These are phyloP conservation scores for Neopipo cinnamomea DNA, from an alignment of 2,113 vertebrate genomes.

Conservation along the genomic window DNA sequence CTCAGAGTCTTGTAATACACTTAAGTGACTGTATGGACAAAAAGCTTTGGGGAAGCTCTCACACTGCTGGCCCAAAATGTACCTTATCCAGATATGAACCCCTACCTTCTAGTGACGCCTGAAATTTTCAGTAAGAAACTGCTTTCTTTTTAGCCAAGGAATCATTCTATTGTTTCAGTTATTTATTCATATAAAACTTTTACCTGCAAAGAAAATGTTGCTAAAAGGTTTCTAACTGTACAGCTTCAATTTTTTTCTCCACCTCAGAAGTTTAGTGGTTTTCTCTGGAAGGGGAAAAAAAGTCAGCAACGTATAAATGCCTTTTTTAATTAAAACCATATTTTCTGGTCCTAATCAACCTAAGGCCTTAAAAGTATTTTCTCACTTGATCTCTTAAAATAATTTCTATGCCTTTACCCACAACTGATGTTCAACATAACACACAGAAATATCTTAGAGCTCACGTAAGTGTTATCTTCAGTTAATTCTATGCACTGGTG, in stretches of 20 bases:
- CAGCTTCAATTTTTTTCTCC: constrained; percentile 43
- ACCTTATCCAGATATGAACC: neutral
- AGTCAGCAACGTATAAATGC: constrained; percentile 13
- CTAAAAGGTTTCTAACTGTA: constrained; percentile 16
- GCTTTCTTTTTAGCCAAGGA: neutral
- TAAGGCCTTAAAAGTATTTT: constrained; percentile 68
- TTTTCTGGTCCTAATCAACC: constrained; percentile 65
- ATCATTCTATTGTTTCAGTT: neutral
- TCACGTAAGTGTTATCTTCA: constrained; percentile 14
- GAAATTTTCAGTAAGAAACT: neutral
- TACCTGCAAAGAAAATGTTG: constrained; percentile 31
- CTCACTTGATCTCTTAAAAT: constrained; percentile 67
- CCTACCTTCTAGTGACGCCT: neutral
- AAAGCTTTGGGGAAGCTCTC: neutral
- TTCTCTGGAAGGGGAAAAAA: constrained; percentile 37
- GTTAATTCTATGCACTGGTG: constrained; percentile 22
- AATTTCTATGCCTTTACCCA: constrained; percentile 59
- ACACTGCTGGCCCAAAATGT: neutral
- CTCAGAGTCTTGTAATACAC: neutral
- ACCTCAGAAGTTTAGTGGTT: constrained; percentile 28
- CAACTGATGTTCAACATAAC: constrained; percentile 32
- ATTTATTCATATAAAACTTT: neutral
- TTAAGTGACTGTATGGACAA: neutral
- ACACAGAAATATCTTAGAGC: constrained; percentile 23
- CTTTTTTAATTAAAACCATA: constrained; percentile 29